Base-by-base conservation (phyloP, 2,113 vertebrate species). In the Hirundichthys speculiger region DNA sequence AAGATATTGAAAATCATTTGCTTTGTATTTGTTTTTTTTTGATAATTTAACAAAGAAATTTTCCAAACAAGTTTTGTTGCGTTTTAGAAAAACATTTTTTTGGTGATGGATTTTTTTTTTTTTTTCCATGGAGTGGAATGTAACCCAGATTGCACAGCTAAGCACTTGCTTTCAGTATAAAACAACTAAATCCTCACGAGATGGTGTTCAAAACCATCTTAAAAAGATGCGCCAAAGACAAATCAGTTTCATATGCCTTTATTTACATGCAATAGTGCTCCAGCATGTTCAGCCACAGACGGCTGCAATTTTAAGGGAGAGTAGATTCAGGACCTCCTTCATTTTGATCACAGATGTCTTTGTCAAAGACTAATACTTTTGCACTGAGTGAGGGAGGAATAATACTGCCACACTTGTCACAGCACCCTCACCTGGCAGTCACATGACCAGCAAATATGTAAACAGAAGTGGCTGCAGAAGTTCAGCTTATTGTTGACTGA, bases 181-280 rank as follows among this genome's bases (percentile, higher is more conserved):
- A 49, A 4, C 7, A 24, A 22, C 20, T 6, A 24, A 48, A 22
- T 13, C 9, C 21, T 49, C 13, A 14, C 11, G 11, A 39, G 5
- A 18, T 10, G n/a, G 5, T 16, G 12, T 10, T 18, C 1, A 19
- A 53, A 24, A 42, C 12, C 21, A 11, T 20, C 12, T 41, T 43
- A 38, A 49, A 69, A 73, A 62, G 22, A 75, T 13, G 11, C 25
- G 71, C 42, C 9, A 64, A 53, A 18, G 11, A 67, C 67, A 0
- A 22, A 11, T 69, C 24, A 59, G 59, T 89, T 91, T 90, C 24
- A 88, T 86, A 82, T 80, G 90, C 91, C 89, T 90, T 93, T 93
- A 93, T 93, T 92, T 92, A 92, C 92, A 93, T 86, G 91, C 89
- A 89, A 88, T 91, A 90, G 88, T 93, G 92, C 88, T 92, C 84